Evolutionary conservation across 2,113 vertebrate species (phyloP).

Genomic region (Tamias sibiricus): DNA sequence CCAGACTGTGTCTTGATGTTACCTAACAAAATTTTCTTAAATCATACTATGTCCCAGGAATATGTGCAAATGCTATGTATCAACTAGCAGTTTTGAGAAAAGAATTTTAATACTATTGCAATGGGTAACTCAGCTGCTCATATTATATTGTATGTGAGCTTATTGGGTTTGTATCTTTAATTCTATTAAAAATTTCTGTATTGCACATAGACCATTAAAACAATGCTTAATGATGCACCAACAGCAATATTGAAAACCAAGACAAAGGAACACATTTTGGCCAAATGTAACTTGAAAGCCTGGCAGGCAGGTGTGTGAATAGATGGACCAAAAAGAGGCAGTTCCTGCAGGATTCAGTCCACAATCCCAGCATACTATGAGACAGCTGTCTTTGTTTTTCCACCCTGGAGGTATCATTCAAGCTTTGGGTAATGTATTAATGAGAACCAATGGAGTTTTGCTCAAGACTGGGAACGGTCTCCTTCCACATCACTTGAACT

Average conservation of each 20-base stretch:
- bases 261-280: neutral
- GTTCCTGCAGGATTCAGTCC: neutral
- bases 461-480: neutral
- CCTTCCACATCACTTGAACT: neutral
- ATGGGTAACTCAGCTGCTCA: neutral
- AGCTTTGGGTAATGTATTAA: neutral
- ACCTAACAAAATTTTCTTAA: neutral
- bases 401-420: neutral
- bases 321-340: neutral
- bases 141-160: neutral
- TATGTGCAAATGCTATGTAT: neutral
- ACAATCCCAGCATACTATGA: neutral
- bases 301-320: neutral
- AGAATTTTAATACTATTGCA: neutral
- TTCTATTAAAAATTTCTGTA: conserved; percentile 27
- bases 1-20: neutral
- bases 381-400: neutral
- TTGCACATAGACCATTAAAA: neutral
- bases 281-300: neutral
- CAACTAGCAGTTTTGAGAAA: neutral
- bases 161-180: neutral
- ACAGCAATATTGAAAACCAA: neutral
- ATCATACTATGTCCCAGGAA: neutral
- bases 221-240: neutral
- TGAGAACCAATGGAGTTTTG: neutral